Base-by-base conservation (phyloP, 2,113 vertebrate genomes). In the Riparia riparia region DNA sequence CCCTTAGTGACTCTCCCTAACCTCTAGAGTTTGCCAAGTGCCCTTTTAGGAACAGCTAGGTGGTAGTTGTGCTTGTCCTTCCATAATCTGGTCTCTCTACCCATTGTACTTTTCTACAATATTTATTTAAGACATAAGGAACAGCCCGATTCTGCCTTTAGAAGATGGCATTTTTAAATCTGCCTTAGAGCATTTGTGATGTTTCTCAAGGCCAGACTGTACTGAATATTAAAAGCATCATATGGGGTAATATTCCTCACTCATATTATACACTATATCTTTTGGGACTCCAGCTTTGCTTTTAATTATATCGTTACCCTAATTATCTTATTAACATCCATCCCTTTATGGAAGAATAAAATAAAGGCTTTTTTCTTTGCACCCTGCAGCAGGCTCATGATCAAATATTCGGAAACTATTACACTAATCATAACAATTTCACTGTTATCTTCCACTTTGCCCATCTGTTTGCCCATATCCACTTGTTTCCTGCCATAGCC, bases 261-360 rank as follows among this genome's bases (percentile, higher is more conserved):
- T 54, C 44, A 77, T 90, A 80, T 85, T 32, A 91, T 86, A 93
- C 90, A 89, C 68, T 14, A 1, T 66, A 82, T 70, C 79, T 89
- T 94, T 83, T 37, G 72, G 69, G 95, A 90, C 28, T 60, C 24
- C 41, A 78, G 31, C 25, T 83, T 89, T 0, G 0, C n/a, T 94
- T 94, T 90, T 94, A 96, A 90, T 95, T 94, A 86, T 76, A 88
- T 71, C 64, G 70, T 86, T 96, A 91, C 28, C 60, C 63, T 93
- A 96, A 96, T 95, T 93, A 86, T 89, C 79, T 94, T 82, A 76
- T 61, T 88, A 94, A 50, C 51, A 77, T 74, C 64, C 51, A 89
- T 70, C 17, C 10, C 13, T 86, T 86, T 81, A 78, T 37, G 56
- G 44, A 86, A 86, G 47, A 86, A 87, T 51, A 73, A 95, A 90